A percentile compares a stretch with the other conserved stretches of the same genome.
These are phyloP conservation scores for Pachydiplax longipennis DNA, from an alignment of 2,888 invertebrate species.

Conservation along the genomic window DNA sequence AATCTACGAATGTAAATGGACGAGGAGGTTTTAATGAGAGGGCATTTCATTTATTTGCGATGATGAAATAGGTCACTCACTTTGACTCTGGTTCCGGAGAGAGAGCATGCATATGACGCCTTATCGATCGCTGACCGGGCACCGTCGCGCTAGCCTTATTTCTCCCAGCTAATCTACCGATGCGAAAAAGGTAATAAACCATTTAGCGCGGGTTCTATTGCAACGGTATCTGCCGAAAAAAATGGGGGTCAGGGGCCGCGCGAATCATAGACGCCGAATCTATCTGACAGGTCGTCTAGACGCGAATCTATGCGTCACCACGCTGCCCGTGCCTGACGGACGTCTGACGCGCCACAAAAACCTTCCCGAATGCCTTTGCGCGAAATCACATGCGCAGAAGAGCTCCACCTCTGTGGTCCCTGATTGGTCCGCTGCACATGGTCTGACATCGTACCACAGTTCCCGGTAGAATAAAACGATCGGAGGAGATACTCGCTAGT, in stretches of 20 bases:
- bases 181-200: background rate
- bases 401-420: slow-evolving; percentile 55
- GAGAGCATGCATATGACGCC: background rate
- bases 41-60: background rate
- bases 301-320: background rate
- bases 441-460: slow-evolving; percentile 80
- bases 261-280: background rate
- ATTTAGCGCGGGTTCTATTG: too few species aligned
- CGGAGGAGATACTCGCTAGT: slow-evolving; percentile 44
- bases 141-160: background rate
- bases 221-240: too few species aligned
- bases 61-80: background rate
- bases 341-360: slow-evolving; percentile 23
- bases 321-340: slow-evolving; percentile 30
- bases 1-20: too few species aligned
- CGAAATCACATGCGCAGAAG: slow-evolving; percentile 55
- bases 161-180: background rate
- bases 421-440: slow-evolving; percentile 75
- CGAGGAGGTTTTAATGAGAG: too few species aligned
- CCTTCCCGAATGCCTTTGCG: slow-evolving; percentile 31
- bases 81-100: background rate
- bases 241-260: background rate
- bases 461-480: slow-evolving; percentile 59
- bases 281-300: background rate
- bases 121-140: slow-evolving; percentile 18